phyloP scores from a whole-genome alignment of 2,797 vertebrate species.

The Poeciliopsis turneri region DNA sequence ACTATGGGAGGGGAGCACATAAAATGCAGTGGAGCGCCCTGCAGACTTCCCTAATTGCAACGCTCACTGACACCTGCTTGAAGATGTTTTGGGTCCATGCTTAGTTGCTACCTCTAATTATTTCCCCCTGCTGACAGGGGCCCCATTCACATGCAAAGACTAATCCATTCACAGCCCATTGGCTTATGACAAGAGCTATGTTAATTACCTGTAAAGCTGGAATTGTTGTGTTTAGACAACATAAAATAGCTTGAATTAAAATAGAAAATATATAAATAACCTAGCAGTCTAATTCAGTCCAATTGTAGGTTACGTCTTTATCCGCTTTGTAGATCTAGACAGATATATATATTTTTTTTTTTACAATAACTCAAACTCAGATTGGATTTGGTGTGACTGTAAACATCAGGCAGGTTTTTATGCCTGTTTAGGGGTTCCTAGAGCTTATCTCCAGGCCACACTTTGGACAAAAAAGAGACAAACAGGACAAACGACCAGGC shows the following conservation, averaged over 20 bases:
- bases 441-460: neutral
- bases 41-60: slow-evolving; percentile 63
- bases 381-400: neutral
- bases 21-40: slow-evolving; percentile 31
- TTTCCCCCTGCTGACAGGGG: slow-evolving; percentile 65
- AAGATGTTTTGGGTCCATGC: slow-evolving; percentile 68
- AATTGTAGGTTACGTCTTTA: neutral
- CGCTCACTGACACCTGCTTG: slow-evolving; percentile 51
- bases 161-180: slow-evolving; percentile 70
- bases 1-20: slow-evolving; percentile 39
- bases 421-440: neutral
- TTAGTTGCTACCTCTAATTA: slow-evolving; percentile 75
- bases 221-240: slow-evolving; percentile 60
- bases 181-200: slow-evolving; percentile 66
- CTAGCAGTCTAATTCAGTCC: neutral
- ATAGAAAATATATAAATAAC: slow-evolving; percentile 45
- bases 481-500: neutral
- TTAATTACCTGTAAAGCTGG: slow-evolving; percentile 71
- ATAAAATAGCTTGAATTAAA: slow-evolving; percentile 57
- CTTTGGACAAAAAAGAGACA: neutral
- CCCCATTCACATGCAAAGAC: slow-evolving; percentile 70
- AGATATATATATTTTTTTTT: no score
- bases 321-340: neutral
- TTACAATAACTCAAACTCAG: neutral
- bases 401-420: neutral